Base-by-base conservation (phyloP, 1,140 invertebrate genomes). In the Drosophila yakuba region DNA sequence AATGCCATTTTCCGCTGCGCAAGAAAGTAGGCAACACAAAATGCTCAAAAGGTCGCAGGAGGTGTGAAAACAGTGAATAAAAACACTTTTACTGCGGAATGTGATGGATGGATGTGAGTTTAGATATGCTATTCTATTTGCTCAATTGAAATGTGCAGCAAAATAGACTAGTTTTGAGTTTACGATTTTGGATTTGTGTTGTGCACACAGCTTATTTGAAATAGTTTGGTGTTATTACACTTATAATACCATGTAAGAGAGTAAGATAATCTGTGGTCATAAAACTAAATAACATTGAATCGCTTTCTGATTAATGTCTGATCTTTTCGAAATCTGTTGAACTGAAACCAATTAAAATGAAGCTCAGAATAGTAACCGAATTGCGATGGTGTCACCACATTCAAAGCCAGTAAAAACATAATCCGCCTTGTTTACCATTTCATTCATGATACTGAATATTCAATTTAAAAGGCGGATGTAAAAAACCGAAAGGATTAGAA, bases 11-110 rank as follows among this genome's bases (percentile, higher is more conserved):
- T 38, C 11, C 56, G 55, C 77, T 38, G 14, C 56, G 55, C 77
- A 39, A 59, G 47, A 47, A 66, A 62, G 52, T 73, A 62, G 60
- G 52, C 73, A 76, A 81, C 41, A 57, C 25, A 58, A 81, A 77
- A 55, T 48, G 54, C 25, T 43, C 36, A 54, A 78, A 71, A 43
- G 58, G 47, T 63, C 36, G 23, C 32, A 15, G 57, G 35, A 52
- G 55, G 23, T 41, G 32, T 25, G 48, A 36, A 41, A 52, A 59
- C 45, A 44, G 32, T 39, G 56, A 15, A 1, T n/a, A 12, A 14
- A 32, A 50, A 17, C 4, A 14, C 38, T 28, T 48, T 23, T 8
- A 20, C 0, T 17, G 17, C 17, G 2, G 2, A n/a, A n/a, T 8
- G 3, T 14, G 20, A 10, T 12, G 44, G 12, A 12, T 12, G 44